Evolutionary conservation across 2,797 vertebrate species (phyloP).

Genomic region (Xyrichtys novacula): DNA sequence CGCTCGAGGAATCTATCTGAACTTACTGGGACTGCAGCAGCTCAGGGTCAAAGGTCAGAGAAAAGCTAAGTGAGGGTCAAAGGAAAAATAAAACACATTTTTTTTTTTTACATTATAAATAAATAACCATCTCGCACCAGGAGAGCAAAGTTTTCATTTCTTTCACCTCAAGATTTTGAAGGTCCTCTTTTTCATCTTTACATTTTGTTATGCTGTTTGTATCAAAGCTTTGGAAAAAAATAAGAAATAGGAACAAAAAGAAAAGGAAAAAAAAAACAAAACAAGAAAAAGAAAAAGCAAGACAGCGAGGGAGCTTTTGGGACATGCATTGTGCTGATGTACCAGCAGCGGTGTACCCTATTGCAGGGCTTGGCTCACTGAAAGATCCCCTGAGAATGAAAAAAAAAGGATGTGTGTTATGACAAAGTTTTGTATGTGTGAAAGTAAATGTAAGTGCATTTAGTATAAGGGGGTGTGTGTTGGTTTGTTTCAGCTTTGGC

Average conservation of each 20-base stretch:
- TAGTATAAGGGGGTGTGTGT: conserved; percentile 39
- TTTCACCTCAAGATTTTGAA: conserved; percentile 62
- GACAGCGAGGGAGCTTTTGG: conserved; percentile 54
- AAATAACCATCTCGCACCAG: conserved; percentile 80
- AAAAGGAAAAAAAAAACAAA: conserved; percentile 1
- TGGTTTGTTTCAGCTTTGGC: conserved; percentile 66
- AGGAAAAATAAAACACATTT: conserved; percentile 73
- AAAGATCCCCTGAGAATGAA: conserved; percentile 85
- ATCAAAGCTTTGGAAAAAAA: conserved; percentile 73
- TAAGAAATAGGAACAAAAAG: conserved; percentile 11
- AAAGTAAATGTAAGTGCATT: conserved; percentile 60
- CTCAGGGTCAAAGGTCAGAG: conserved; percentile 80
- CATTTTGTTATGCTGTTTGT: conserved; percentile 49
- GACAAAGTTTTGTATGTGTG: conserved; percentile 43
- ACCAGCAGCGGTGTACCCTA: conserved; percentile 78
- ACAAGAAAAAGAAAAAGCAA: conserved; percentile 20
- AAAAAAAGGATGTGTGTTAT: conserved; percentile 68
- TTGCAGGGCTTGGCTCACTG: conserved; percentile 78
- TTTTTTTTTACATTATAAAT: conserved; percentile 79
- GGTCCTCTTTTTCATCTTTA: conserved; percentile 46
- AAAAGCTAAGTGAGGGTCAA: conserved; percentile 75
- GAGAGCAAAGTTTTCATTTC: conserved; percentile 72
- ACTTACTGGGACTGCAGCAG: conserved; percentile 80
- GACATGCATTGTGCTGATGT: conserved; percentile 82
- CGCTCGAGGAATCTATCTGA: conserved; percentile 72